Evolutionary conservation across 1,140 invertebrate genomes (phyloP).

Genomic region (Homalodisca vitripennis): DNA sequence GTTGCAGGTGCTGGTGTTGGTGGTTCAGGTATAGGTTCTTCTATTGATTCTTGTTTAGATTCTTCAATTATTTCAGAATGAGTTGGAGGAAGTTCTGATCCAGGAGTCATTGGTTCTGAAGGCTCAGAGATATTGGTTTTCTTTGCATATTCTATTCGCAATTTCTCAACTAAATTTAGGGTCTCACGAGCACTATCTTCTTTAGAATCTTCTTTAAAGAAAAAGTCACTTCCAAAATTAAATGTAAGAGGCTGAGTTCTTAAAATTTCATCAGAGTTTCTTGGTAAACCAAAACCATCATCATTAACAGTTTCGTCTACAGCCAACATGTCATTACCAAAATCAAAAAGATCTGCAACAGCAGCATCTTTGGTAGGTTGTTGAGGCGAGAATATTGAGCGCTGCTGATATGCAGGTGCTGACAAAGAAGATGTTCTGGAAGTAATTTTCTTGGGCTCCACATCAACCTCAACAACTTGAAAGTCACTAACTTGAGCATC

Average conservation of each 20-base stretch:
- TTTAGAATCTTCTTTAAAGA: conserved; percentile 76
- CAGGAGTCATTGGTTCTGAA: conserved; percentile 14
- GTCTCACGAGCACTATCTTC: conserved; percentile 74
- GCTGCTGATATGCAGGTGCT: conserved; percentile 49
- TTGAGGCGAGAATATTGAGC: conserved; percentile 70
- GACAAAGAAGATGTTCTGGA: conserved; percentile 39
- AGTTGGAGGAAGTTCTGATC: conserved; percentile 5
- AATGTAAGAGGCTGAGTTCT: conserved; percentile 58
- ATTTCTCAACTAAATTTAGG: conserved; percentile 72
- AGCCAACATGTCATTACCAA: conserved; percentile 62
- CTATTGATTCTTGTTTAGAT: background rate
- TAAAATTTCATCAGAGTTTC: conserved; percentile 58
- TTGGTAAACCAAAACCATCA: conserved; percentile 59
- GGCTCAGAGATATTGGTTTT: conserved; percentile 55
- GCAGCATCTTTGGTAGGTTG: conserved; percentile 60
- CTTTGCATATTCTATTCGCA: conserved; percentile 65
- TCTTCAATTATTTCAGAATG: conserved; percentile 6
- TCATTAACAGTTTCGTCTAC: conserved; percentile 60
- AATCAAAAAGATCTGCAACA: conserved; percentile 61
- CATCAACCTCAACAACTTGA: conserved; percentile 28
- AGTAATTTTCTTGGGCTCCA: conserved; percentile 40
- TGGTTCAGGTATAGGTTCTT: conserved; percentile 17
- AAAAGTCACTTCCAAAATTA: conserved; percentile 61
- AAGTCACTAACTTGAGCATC: conserved; percentile 27
- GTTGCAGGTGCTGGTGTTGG: background rate